Evolutionary conservation across 2,113 vertebrate species (phyloP).

Genomic region (Sceloporus undulatus): DNA sequence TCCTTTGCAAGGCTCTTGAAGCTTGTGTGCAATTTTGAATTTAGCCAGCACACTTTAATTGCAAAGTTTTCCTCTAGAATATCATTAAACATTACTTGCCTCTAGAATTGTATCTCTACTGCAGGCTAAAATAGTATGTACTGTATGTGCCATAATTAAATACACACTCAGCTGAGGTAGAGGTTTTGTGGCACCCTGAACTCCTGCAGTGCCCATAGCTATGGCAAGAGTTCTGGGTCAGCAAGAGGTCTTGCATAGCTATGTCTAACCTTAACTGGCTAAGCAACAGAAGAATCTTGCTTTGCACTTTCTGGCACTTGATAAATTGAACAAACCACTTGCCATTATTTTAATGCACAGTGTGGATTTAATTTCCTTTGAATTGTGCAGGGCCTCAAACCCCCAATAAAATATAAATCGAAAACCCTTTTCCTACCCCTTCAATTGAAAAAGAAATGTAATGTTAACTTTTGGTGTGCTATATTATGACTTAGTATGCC

Average conservation of each 20-base stretch:
- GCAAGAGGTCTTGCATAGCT: slow-evolving; percentile 22
- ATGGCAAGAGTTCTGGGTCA: slow-evolving; percentile 9
- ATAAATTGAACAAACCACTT: slow-evolving; percentile 31
- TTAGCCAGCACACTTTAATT: slow-evolving; percentile 17
- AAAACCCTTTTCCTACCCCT: background rate
- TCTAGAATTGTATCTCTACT: slow-evolving; percentile 20
- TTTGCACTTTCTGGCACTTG: slow-evolving; percentile 43
- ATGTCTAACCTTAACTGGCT: slow-evolving; percentile 1
- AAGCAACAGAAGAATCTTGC: background rate
- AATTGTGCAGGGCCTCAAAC: slow-evolving; percentile 36
- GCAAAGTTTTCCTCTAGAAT: slow-evolving; percentile 30
- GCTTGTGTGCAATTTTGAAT: background rate
- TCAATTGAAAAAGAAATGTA: background rate
- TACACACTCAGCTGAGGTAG: background rate
- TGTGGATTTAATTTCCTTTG: slow-evolving; percentile 41
- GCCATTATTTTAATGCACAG: slow-evolving; percentile 31
- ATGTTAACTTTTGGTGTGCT: background rate
- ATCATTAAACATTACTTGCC: slow-evolving; percentile 2
- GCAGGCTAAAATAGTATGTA: slow-evolving; percentile 34
- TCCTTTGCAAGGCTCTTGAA: background rate
- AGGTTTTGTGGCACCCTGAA: slow-evolving; percentile 33
- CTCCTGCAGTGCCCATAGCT: background rate
- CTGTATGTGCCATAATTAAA: slow-evolving; percentile 25
- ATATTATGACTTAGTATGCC: slow-evolving; percentile 37
- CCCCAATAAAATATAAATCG: slow-evolving; percentile 27